These are phyloP conservation scores for Scleropages formosus DNA, from an alignment of 2,797 vertebrate genomes.

Conservation along the genomic window DNA sequence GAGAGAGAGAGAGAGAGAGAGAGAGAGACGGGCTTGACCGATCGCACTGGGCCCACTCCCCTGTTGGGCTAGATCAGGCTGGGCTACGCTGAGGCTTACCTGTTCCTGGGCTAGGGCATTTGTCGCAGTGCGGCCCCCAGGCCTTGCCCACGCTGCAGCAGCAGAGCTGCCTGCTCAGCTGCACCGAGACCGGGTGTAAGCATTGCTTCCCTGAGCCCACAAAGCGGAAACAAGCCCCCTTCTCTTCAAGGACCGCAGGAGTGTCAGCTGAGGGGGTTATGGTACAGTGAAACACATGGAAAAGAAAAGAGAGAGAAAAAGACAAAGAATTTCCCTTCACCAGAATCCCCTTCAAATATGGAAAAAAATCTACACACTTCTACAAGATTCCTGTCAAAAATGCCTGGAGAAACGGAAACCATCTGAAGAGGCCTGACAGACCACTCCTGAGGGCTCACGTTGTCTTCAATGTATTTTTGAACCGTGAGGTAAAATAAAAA, in stretches of 20 bases:
- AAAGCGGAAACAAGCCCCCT: conserved; percentile 93
- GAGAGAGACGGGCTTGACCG: no score
- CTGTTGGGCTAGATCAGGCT: no score
- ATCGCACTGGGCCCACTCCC: no score
- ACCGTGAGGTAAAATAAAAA: background rate
- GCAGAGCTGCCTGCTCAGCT: conserved; percentile 97
- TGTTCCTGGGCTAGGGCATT: conserved; percentile 92
- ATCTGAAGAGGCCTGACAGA: background rate
- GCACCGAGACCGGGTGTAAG: conserved; percentile 92
- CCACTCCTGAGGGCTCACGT: background rate
- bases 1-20: background rate
- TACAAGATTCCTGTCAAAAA: conserved; percentile 19
- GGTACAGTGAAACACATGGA: conserved; percentile 49
- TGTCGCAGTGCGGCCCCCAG: conserved; percentile 94
- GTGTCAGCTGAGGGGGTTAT: conserved; percentile 76
- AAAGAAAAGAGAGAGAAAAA: conserved; percentile 43
- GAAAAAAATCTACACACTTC: conserved; percentile 25
- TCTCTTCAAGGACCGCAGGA: conserved; percentile 84
- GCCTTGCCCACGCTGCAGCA: conserved; percentile 99
- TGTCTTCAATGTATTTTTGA: conserved; percentile 30
- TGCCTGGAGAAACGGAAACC: conserved; percentile 17
- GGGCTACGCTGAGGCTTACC: conserved; percentile 71
- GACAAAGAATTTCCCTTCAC: conserved; percentile 61
- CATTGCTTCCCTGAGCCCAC: conserved; percentile 89
- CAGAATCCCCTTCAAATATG: conserved; percentile 33